Base-by-base conservation (phyloP, 2,888 invertebrate species). In the Spodoptera littoralis region DNA sequence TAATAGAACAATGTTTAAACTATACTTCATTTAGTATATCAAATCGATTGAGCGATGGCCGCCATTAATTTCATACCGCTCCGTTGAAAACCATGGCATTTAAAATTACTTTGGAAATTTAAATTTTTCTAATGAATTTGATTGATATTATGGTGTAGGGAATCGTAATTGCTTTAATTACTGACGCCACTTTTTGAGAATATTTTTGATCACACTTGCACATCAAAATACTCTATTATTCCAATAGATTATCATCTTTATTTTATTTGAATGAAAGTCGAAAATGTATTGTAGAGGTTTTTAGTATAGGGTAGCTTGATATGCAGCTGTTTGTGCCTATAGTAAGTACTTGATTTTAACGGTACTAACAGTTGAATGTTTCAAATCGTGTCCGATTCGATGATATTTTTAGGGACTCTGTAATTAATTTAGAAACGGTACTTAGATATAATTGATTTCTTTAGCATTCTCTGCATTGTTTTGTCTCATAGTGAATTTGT, bases 91-190 rank as follows among this genome's bases (percentile, higher is more conserved):
- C 79, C 79, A 73, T 79, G 58, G 59, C 79, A 79, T 79, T 65
- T 73, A 58, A 80, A 79, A 79, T 79, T 79, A 77, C 67, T 75
- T 65, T 63, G 30, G 61, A 65, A 67, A 67, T 62, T 61, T 55
- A 61, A 76, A 72, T 73, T 65, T 66, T 48, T 56, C 46, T 70
- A 72, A 77, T 75, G 70, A 70, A 56, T 69, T 65, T 69, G 68
- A 79, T 79, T 79, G 78, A 68, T 72, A 65, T 76, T 79, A 61
- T 59, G 57, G 67, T 65, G 61, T 67, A 61, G 49, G 57, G 48
- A 44, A 60, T 66, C 11, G 22, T 78, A 70, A 77, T 78, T 73
- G 76, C 50, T 76, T 67, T 70, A 68, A 77, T 73, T 66, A 55
- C 65, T 62, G 60, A 78, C 73, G 67, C 70, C 60, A 62, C 64